Evolutionary conservation across 1,140 invertebrate species (phyloP), one percentile per base, ranked within the genome.

Genomic region (Heliconius hewitsoni): DNA sequence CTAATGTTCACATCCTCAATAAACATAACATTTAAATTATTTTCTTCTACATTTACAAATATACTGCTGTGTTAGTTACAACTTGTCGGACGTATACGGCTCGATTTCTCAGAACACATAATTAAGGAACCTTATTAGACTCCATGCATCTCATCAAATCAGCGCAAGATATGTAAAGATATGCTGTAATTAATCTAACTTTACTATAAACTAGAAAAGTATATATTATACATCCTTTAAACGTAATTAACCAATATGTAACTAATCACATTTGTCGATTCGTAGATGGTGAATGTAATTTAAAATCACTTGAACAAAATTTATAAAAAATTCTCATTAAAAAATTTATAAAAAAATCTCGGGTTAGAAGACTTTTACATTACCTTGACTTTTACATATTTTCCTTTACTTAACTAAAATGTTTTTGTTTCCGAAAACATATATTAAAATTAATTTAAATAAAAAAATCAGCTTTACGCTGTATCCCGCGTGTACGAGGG

Each of bases 111-210:
- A 75, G 66, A 72, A 76, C 66, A 60, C 27, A 55, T 71, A 79
- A 79, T 79, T 79, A 74, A 55, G 71, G 42, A 3, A 27, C 16
- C 73, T 71, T 79, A 79, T 46, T 73, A 34, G 55, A 52, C 74
- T 55, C n/a, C 8, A 37, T 18, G 39, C 74, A 46, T 60, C 19
- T 60, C 60, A 11, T 30, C 57, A 46, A 70, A 76, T 74, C 52
- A 23, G 37, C 23, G 13, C 16, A 42, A 71, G 74, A 70, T 76
- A 76, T 76, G 37, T 70, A 42, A 50, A 76, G 37, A 76, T 70
- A 70, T 70, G 57, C 23, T 70, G 37, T 70, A 70, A 34, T 46
- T 70, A 23, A 50, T 23, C 42, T 70, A 76, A 50, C 39, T 30
- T 71, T 13, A 46, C 46, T 71, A 76, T 71, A 76, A 76, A 76